Percentiles rank a stretch among this genome's conserved stretches.
phyloP scores from a whole-genome alignment of 1,140 invertebrate species.

The Ceratina australensis region DNA sequence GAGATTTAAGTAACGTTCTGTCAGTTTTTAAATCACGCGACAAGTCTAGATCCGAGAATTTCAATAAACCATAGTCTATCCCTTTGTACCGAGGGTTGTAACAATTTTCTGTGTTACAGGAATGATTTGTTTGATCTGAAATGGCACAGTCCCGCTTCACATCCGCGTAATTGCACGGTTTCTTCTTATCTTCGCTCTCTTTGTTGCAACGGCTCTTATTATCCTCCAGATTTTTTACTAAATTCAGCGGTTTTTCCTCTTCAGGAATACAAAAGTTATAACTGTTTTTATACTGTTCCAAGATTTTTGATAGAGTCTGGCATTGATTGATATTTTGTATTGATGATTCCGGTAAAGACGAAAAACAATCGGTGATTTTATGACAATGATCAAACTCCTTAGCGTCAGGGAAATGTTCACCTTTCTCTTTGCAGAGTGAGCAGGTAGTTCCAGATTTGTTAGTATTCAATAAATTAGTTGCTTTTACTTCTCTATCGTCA shows the following conservation, averaged over 20 bases:
- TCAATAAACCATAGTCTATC: slow-evolving; percentile 57
- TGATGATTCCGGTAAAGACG: slow-evolving; percentile 22
- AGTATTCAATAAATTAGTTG: slow-evolving; percentile 32
- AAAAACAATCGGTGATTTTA: slow-evolving; percentile 15
- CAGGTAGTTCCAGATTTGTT: not conserved
- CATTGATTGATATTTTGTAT: slow-evolving; percentile 18
- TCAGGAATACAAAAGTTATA: slow-evolving; percentile 24
- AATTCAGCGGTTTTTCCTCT: slow-evolving; percentile 49
- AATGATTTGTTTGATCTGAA: slow-evolving; percentile 48
- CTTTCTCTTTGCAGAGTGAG: slow-evolving; percentile 16
- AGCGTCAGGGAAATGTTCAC: slow-evolving; percentile 18
- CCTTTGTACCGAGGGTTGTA: slow-evolving; percentile 51
- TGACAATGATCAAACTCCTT: slow-evolving; percentile 8
- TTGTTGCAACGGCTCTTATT: slow-evolving; percentile 2
- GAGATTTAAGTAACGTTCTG: slow-evolving; percentile 24
- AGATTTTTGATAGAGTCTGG: slow-evolving; percentile 27
- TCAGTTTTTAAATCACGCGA: slow-evolving; percentile 43
- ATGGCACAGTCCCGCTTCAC: slow-evolving; percentile 31
- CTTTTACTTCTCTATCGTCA: slow-evolving; percentile 9
- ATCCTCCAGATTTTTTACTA: slow-evolving; percentile 34
- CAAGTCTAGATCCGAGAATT: slow-evolving; percentile 52
- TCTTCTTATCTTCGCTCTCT: slow-evolving; percentile 14
- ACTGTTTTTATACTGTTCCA: slow-evolving; percentile 33
- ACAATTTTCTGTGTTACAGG: slow-evolving; percentile 38
- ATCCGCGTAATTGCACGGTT: slow-evolving; percentile 27